These are phyloP conservation scores for Hermetia illucens DNA, from an alignment of 1,140 invertebrate species.

Conservation along the genomic window DNA sequence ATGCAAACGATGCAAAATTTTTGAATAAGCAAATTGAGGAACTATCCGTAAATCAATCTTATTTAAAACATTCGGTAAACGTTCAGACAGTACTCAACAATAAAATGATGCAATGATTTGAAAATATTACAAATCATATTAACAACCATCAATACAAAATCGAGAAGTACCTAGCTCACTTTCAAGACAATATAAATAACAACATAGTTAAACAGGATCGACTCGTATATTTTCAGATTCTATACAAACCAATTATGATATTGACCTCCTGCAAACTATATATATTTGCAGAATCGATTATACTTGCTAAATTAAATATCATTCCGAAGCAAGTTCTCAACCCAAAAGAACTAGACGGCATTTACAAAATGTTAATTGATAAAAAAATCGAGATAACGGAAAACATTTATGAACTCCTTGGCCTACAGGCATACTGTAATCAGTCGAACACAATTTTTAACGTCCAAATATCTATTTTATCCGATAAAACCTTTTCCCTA, in stretches of 20 bases:
- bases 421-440: constrained; percentile 5
- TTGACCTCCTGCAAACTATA: background rate
- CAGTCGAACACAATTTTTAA: constrained; percentile 4
- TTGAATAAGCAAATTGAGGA: background rate
- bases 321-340: constrained; percentile 3
- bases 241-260: background rate
- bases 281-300: background rate
- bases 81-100: constrained; percentile 1
- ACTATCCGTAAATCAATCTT: background rate
- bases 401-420: constrained; percentile 1
- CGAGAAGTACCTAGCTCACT: background rate
- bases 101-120: constrained; percentile 5
- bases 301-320: background rate
- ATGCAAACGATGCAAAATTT: constrained; percentile 2
- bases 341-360: background rate
- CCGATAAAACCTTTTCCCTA: background rate
- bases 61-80: background rate
- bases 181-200: background rate
- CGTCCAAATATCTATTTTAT: constrained; percentile 1
- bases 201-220: too few relatives aligned
- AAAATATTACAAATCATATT: constrained; percentile 2
- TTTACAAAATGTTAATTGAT: background rate
- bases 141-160: constrained; percentile 3
- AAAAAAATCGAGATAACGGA: background rate
- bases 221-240: too few relatives aligned